Conservation (phyloP, 1,140 invertebrate species). For the Zeugodacus cucurbitae region DNA sequence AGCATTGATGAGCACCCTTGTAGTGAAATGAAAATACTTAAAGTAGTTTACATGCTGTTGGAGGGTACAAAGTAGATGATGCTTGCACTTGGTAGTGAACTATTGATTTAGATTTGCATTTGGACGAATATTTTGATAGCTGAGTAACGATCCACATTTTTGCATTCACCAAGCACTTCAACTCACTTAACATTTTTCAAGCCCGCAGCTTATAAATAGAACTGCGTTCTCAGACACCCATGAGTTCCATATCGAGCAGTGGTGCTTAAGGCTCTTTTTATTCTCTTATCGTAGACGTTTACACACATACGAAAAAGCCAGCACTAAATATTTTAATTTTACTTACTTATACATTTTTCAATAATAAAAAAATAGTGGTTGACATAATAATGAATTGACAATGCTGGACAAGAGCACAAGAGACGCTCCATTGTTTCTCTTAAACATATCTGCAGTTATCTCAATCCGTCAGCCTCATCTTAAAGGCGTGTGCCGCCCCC, state of each 20-base stretch:
- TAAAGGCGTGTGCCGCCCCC: too few relatives aligned
- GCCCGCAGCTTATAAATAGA: background rate
- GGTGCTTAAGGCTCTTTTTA: background rate
- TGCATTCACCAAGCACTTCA: background rate
- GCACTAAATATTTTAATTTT: too few relatives aligned
- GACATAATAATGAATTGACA: too few relatives aligned
- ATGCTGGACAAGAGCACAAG: too few relatives aligned
- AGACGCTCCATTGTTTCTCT: too few relatives aligned
- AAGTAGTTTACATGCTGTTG: background rate
- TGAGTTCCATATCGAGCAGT: too few relatives aligned
- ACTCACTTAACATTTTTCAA: background rate
- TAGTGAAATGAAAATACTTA: background rate
- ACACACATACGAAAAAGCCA: too few relatives aligned
- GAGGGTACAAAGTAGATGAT: slow-evolving; percentile 2
- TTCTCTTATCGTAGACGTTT: too few relatives aligned
- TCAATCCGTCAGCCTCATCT: too few relatives aligned
- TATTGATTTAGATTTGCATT: background rate
- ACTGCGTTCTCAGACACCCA: too few relatives aligned
- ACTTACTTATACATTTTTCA: too few relatives aligned
- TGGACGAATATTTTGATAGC: background rate
- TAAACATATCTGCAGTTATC: too few relatives aligned
- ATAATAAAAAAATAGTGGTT: background rate
- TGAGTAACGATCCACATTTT: background rate
- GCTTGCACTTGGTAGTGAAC: slow-evolving; percentile 13
- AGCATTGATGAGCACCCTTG: background rate